These are phyloP conservation scores for Dissostichus mawsoni DNA, from an alignment of 2,113 vertebrate genomes.

Conservation along the genomic window DNA sequence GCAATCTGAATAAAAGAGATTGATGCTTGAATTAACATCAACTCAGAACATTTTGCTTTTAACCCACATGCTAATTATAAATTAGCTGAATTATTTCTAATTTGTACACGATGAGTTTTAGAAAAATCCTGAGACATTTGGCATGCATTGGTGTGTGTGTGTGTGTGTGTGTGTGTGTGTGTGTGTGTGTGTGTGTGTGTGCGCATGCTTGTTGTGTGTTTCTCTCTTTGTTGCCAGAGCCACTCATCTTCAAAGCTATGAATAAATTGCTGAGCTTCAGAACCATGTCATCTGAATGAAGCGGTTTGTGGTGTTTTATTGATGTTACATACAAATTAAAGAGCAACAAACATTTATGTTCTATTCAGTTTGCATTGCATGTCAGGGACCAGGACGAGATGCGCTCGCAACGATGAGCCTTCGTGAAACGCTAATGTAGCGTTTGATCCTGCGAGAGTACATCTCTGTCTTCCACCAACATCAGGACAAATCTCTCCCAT, in stretches of 20 bases:
- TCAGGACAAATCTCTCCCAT: constrained; percentile 39
- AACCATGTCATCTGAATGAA: constrained; percentile 74
- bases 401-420: constrained; percentile 40
- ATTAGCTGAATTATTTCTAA: constrained; percentile 4
- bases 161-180: neutral
- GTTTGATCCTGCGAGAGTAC: constrained; percentile 51
- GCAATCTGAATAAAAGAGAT: neutral
- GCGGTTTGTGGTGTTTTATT: constrained; percentile 80
- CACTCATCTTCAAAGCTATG: constrained; percentile 74
- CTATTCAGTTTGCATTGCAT: constrained; percentile 69
- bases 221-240: constrained; percentile 50
- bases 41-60: neutral
- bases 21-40: neutral
- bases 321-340: constrained; percentile 81
- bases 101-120: constrained; percentile 14
- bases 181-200: constrained; percentile 4
- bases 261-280: constrained; percentile 75
- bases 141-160: constrained; percentile 13
- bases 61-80: neutral
- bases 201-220: neutral
- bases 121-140: constrained; percentile 23
- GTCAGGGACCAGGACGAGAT: constrained; percentile 34
- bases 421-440: constrained; percentile 52
- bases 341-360: constrained; percentile 77
- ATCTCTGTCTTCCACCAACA: constrained; percentile 30